These are phyloP conservation scores for Sprattus sprattus DNA, from an alignment of 2,113 vertebrate genomes.

Conservation along the genomic window DNA sequence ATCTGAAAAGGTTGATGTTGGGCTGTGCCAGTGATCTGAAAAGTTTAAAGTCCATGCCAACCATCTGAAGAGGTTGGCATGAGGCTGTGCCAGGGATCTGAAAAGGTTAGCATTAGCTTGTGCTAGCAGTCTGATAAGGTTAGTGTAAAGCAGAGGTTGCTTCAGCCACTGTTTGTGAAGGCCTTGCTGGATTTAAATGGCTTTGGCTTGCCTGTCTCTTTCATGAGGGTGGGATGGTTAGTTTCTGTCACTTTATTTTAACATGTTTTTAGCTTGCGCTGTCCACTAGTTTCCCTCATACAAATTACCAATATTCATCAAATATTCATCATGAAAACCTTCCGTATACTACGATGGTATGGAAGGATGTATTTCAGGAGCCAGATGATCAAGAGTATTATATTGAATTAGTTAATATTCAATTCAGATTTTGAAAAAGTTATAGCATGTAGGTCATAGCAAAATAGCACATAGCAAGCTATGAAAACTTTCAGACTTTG, in stretches of 20 bases:
- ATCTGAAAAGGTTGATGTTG: not conserved
- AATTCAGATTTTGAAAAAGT: too few relatives aligned
- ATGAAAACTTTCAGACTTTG: too few relatives aligned
- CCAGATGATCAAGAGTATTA: too few relatives aligned
- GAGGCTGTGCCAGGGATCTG: not conserved
- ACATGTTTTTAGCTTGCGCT: not conserved
- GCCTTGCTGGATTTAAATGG: not conserved
- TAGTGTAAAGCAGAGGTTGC: not conserved
- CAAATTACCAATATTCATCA: too few relatives aligned
- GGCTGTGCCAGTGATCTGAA: not conserved
- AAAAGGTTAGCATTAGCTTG: not conserved
- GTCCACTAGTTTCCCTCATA: not conserved
- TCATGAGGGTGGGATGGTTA: constrained; percentile 1
- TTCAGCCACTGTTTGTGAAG: not conserved
- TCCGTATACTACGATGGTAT: too few relatives aligned
- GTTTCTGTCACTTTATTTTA: not conserved
- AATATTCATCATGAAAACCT: too few relatives aligned
- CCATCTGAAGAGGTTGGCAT: not conserved
- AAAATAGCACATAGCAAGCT: too few relatives aligned
- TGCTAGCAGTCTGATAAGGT: not conserved
- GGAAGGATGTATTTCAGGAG: too few relatives aligned
- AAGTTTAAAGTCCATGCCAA: not conserved
- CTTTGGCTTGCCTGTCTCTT: not conserved
- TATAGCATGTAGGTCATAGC: too few relatives aligned
- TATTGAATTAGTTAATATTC: too few relatives aligned